These are phyloP conservation scores for Drosophila busckii DNA, from an alignment of 1,140 invertebrate species.

Conservation along the genomic window DNA sequence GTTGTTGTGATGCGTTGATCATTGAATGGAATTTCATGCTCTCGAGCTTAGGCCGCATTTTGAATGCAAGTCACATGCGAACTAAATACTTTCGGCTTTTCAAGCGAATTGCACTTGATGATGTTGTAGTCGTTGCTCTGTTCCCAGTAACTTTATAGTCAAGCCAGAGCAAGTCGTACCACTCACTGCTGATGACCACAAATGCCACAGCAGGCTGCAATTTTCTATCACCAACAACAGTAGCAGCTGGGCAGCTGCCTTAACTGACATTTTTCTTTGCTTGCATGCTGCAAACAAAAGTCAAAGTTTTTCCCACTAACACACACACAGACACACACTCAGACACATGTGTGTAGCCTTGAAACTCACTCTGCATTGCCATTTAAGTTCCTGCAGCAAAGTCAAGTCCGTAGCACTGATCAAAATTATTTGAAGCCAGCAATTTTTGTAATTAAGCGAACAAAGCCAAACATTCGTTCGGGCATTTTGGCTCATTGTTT, in stretches of 20 bases:
- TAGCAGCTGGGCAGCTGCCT: background rate
- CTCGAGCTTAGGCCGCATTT: too few species aligned
- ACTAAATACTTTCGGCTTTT: too few species aligned
- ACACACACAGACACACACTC: too few species aligned
- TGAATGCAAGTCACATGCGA: too few species aligned
- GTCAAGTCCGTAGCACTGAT: conserved; percentile 29
- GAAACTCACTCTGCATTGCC: background rate
- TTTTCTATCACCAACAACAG: conserved; percentile 20
- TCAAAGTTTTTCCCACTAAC: too few species aligned
- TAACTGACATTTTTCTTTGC: background rate
- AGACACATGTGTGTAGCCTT: background rate
- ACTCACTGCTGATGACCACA: conserved; percentile 43
- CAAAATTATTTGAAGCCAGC: conserved; percentile 57
- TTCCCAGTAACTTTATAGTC: background rate
- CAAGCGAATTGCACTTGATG: conserved; percentile 52
- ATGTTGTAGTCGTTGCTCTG: conserved; percentile 29
- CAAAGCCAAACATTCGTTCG: conserved; percentile 52
- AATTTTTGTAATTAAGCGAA: conserved; percentile 60
- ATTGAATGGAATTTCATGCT: too few species aligned
- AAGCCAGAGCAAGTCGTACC: conserved; percentile 9
- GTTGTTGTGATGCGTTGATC: too few species aligned
- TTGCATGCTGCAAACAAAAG: too few species aligned
- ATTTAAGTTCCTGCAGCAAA: background rate
- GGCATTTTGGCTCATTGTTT: conserved; percentile 47
- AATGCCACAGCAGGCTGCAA: conserved; percentile 32